These are phyloP conservation scores for Xestia xanthographa DNA, from an alignment of 2,888 invertebrate species.

Conservation along the genomic window DNA sequence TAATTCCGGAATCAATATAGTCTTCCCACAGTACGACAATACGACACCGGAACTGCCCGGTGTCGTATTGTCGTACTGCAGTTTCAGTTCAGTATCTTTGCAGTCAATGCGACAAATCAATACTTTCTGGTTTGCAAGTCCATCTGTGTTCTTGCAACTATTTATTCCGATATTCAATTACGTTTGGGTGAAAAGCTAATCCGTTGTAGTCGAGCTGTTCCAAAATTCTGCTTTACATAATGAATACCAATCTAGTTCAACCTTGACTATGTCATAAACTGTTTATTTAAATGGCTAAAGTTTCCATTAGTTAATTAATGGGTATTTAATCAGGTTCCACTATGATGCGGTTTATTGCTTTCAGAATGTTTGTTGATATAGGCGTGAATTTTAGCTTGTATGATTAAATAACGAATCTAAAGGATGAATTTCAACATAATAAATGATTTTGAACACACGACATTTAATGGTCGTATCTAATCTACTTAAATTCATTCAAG, in stretches of 20 bases:
- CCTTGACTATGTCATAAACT: slow-evolving; percentile 26
- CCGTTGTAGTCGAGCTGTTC: neutral
- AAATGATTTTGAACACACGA: neutral
- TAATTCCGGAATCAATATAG: neutral
- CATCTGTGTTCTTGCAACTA: neutral
- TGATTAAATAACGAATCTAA: neutral
- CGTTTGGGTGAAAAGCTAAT: neutral
- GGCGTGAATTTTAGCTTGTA: neutral
- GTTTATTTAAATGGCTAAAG: slow-evolving; percentile 13
- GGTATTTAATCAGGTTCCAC: neutral
- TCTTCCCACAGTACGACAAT: no score
- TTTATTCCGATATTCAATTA: neutral
- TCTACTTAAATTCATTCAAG: neutral
- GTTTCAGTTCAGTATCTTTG: slow-evolving; percentile 26
- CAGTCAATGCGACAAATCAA: slow-evolving; percentile 8
- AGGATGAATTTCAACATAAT: neutral
- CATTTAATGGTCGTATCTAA: neutral
- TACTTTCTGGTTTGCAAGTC: neutral
- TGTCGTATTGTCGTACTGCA: neutral
- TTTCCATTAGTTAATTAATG: slow-evolving; percentile 33
- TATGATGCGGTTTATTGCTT: neutral
- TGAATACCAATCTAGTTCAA: slow-evolving; percentile 27
- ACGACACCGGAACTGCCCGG: no score
- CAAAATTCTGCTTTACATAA: slow-evolving; percentile 20
- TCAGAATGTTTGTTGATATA: neutral